Base-by-base conservation (phyloP, 2,113 vertebrate genomes). In the Nycticryphes semicollaris region DNA sequence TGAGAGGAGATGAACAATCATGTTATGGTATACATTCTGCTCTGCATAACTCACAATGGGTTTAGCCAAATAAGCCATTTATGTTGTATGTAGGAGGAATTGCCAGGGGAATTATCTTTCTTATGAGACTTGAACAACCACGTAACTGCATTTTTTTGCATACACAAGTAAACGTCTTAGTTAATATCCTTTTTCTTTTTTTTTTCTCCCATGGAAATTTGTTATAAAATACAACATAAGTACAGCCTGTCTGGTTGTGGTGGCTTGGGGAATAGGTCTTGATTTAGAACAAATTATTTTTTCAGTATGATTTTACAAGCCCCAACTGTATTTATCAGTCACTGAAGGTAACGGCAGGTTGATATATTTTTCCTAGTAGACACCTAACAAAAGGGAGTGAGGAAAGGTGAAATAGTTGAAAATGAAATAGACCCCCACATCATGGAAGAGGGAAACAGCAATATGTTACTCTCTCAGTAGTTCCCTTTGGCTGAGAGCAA, bases 11-110 rank as follows among this genome's bases (percentile, higher is more conserved):
- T 10, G 11, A 74, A 76, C 13, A 2, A 67, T 39, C 17, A 30
- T 74, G 7, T 70, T 77, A 21, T n/a, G 4, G 54, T 50, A 28
- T 5, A 19, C 12, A 30, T 50, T 70, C 14, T 80, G 5, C 33
- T 84, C 43, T 50, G 11, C 12, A 31, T 56, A 80, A 33, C 4
- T 43, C 8, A 9, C 0, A 0, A 4, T 47, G 8, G 0, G 3
- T 75, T 79, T 78, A 25, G 30, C 5, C 17, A 76, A 54, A 70
- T 33, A 63, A 76, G 1, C 9, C 1, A 25, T 83, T 80, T 69
- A 27, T 12, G 7, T 15, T 35, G 13, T 10, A 25, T 4, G 39
- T 12, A 39, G 7, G 10, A 59, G 6, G 7, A 79, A 39, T 5
- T 76, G 9, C 1, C 8, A 45, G 10, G 4, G 1, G 6, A 41